Evolutionary conservation across 2,888 invertebrate species (phyloP), one percentile per base, ranked within the genome.

Genomic region (Brachylomia viminalis): DNA sequence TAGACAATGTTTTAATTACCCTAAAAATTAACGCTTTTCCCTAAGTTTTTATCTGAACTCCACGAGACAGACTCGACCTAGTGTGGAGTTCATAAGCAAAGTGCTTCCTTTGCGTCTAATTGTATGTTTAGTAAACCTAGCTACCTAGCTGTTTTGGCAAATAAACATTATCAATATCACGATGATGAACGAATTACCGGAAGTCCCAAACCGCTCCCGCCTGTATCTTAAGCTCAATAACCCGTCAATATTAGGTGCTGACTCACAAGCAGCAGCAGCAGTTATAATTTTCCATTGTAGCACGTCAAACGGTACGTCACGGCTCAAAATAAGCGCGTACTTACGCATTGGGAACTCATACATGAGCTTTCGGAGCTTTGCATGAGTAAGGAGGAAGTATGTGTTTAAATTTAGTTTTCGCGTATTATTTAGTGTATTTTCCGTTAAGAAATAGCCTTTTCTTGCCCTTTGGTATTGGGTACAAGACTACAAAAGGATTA

Each of bases 171-270:
- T n/a, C n/a, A n/a, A n/a, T n/a, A n/a, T n/a, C n/a, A n/a, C n/a
- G n/a, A n/a, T n/a, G 0, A n/a, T 4, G 4, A 23, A 42, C n/a
- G 1, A 3, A 42, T 45, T n/a, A 71, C 33, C 72, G 66, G 75
- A 78, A 73, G 45, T 59, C 0, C 2, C 8, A 80, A 79, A 49
- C 30, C 87, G 88, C 88, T 80, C 0, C 30, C 83, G 76, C 86
- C 45, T 27, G 38, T 77, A 10, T 1, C 66, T 77, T 71, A 66
- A 2, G 11, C 67, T 10, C 23, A 58, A 65, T 68, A 68, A 56
- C 56, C 70, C 73, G 66, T 90, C 90, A 91, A 91, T 92, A 91
- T 90, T 92, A 82, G 88, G 84, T 86, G 89, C 89, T 93, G 94
- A 94, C 86, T 94, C 93, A 93, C 80, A 80, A 58, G 92, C 92